Evolutionary conservation across 1,140 invertebrate genomes (phyloP).

Genomic region (Chymomyza costata): DNA sequence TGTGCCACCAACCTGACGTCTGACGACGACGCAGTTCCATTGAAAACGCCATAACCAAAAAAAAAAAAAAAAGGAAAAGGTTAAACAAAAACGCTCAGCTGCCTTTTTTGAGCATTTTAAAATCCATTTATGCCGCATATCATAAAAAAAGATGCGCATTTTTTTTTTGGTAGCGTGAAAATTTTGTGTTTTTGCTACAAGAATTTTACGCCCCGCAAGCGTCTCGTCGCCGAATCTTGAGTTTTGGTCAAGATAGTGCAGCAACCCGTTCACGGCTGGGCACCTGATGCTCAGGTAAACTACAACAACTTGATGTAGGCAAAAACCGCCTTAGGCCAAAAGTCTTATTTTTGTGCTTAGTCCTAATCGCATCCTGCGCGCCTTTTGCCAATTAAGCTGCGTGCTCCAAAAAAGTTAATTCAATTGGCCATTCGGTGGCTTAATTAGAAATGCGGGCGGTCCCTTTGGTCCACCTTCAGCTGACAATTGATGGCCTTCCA

Average conservation of each 20-base stretch:
- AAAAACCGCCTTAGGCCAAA: constrained; percentile 10
- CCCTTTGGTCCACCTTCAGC: neutral
- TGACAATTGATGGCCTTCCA: constrained; percentile 44
- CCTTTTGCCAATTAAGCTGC: neutral
- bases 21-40: constrained; percentile 38
- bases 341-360: no score
- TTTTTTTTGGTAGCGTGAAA: constrained; percentile 37
- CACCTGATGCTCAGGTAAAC: constrained; percentile 48
- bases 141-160: constrained; percentile 56
- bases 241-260: neutral
- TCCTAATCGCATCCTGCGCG: no score
- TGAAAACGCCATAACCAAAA: constrained; percentile 38
- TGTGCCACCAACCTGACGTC: constrained; percentile 57
- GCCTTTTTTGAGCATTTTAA: constrained; percentile 64
- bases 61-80: constrained; percentile 13
- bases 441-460: constrained; percentile 53
- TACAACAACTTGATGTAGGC: neutral
- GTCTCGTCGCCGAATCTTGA: constrained; percentile 7
- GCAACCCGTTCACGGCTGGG: constrained; percentile 56
- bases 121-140: constrained; percentile 70
- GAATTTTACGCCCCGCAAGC: constrained; percentile 51
- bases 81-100: constrained; percentile 52
- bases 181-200: constrained; percentile 50
- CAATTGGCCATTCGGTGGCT: constrained; percentile 38
- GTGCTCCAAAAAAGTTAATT: constrained; percentile 15